Conservation (phyloP, 2,113 vertebrate species). For the Murina feae region DNA sequence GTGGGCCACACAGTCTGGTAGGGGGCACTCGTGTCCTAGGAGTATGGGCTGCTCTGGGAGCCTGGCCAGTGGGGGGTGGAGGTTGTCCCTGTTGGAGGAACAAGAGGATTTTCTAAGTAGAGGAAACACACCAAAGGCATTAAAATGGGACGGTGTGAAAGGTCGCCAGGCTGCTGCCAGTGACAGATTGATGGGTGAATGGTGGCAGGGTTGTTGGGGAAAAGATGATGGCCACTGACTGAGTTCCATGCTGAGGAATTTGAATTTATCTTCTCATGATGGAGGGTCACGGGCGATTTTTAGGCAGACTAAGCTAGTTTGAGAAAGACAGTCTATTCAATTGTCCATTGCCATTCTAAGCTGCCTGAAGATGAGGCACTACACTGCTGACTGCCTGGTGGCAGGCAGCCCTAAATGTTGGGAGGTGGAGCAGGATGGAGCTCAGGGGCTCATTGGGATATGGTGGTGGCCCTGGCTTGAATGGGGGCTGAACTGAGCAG, state of each 20-base stretch:
- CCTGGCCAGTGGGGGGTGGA: neutral
- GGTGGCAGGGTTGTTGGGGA: neutral
- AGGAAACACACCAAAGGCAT: neutral
- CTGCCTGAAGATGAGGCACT: neutral
- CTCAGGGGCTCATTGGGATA: neutral
- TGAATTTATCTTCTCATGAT: neutral
- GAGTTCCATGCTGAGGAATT: neutral
- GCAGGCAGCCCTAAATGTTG: neutral
- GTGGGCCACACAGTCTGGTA: neutral
- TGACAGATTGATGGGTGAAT: accelerated
- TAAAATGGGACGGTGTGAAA: accelerated
- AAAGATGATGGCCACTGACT: too few species aligned
- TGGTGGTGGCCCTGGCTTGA: neutral
- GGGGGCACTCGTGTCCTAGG: neutral
- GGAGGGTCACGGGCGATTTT: neutral
- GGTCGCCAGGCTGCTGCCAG: accelerated
- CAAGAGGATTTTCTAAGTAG: neutral
- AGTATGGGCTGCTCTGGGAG: neutral
- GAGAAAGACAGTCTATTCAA: neutral
- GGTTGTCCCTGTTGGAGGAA: neutral
- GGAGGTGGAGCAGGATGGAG: neutral
- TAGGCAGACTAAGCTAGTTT: neutral
- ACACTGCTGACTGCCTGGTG: neutral
- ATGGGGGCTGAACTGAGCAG: neutral
- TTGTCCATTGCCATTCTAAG: accelerated